phyloP scores from a whole-genome alignment of 2,888 invertebrate species.

The Drosophila seclusa region DNA sequence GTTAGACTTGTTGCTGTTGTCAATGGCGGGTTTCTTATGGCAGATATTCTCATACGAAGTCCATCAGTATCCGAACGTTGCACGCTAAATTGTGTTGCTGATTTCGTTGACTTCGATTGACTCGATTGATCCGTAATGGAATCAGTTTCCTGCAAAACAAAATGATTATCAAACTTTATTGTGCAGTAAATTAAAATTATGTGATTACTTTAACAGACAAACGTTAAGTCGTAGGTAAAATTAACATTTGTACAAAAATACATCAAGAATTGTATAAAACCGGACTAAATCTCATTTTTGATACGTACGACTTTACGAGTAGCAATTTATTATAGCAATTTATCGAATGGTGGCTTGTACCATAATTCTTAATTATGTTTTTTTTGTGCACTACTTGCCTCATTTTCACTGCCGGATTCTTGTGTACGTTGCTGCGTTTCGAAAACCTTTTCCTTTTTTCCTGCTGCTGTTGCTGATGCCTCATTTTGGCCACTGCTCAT shows the following conservation, averaged over 20 bases:
- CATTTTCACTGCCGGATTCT: conserved; percentile 83
- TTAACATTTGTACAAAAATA: background rate
- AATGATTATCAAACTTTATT: background rate
- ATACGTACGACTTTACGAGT: background rate
- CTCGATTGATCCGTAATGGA: conserved; percentile 82
- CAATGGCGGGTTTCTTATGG: conserved; percentile 69
- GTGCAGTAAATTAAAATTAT: background rate
- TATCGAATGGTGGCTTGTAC: background rate
- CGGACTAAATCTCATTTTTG: background rate
- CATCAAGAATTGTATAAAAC: background rate
- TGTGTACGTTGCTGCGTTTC: conserved; percentile 79
- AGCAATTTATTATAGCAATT: background rate
- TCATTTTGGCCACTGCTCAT: conserved; percentile 83
- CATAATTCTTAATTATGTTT: background rate
- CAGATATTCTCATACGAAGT: conserved; percentile 85
- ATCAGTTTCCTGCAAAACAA: conserved; percentile 76
- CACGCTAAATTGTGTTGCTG: conserved; percentile 83
- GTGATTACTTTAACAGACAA: too few species aligned
- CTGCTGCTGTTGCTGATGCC: conserved; percentile 75
- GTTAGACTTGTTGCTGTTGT: conserved; percentile 30
- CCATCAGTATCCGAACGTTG: conserved; percentile 84
- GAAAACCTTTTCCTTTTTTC: conserved; percentile 77
- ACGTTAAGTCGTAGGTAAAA: background rate
- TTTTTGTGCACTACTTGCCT: conserved; percentile 63
- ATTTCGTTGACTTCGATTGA: conserved; percentile 73